These are phyloP conservation scores for Pelobates cultripes DNA, from an alignment of 2,797 vertebrate genomes.

Conservation along the genomic window DNA sequence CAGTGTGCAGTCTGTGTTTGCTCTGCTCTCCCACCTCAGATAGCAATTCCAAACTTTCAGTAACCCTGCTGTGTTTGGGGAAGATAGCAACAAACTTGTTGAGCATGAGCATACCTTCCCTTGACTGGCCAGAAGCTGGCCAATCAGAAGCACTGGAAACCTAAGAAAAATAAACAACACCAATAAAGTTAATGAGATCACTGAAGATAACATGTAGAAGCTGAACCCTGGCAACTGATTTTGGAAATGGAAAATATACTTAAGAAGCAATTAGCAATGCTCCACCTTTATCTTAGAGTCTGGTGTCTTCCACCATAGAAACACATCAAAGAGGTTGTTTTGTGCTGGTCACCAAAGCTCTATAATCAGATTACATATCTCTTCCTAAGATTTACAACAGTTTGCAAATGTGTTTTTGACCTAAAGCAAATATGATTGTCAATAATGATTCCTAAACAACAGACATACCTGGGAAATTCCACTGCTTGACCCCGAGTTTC, in stretches of 20 bases:
- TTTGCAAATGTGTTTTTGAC: not conserved
- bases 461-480: not conserved
- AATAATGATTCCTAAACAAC: too few species aligned
- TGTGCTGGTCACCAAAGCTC: not conserved
- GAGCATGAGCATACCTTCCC: not conserved
- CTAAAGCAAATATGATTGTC: not conserved
- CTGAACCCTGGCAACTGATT: too few species aligned
- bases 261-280: too few species aligned
- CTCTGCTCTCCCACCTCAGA: not conserved
- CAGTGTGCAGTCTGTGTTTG: conserved; percentile 23
- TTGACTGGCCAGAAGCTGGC: not conserved
- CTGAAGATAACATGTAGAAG: too few species aligned
- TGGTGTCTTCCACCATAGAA: not conserved
- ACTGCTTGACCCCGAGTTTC: not conserved
- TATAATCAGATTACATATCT: not conserved
- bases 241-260: too few species aligned
- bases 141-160: not conserved
- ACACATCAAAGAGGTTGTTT: not conserved
- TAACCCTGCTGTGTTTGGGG: conserved; percentile 11
- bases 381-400: not conserved
- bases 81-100: conserved; percentile 21
- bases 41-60: conserved; percentile 15
- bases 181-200: not conserved
- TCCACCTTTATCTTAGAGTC: not conserved
- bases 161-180: too few species aligned